A percentile compares a stretch with the other conserved stretches of the same genome.
These are phyloP conservation scores for Leptopilina boulardi DNA, from an alignment of 1,140 invertebrate species.

Conservation along the genomic window DNA sequence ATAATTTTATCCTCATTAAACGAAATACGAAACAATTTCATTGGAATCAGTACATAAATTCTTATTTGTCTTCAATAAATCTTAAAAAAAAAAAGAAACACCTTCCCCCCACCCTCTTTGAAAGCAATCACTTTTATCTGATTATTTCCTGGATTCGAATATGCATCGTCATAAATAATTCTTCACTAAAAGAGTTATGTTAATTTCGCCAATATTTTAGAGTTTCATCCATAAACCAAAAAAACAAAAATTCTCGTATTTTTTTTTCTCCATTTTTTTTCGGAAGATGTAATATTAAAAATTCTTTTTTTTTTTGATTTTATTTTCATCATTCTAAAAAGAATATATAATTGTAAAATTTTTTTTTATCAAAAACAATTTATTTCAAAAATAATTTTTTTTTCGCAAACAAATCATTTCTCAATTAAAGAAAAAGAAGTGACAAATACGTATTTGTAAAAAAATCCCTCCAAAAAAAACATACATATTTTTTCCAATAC, in stretches of 20 bases:
- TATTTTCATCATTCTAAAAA: no score
- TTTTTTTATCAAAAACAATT: no score
- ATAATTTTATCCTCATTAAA: conserved; percentile 11
- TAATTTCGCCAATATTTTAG: conserved; percentile 28
- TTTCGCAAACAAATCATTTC: no score
- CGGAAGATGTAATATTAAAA: no score
- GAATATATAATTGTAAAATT: no score
- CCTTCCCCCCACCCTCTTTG: no score
- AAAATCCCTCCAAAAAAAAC: not conserved
- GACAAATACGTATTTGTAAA: no score
- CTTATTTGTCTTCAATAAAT: conserved; percentile 25
- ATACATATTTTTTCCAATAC: conserved; percentile 5
- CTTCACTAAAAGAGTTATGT: conserved; percentile 22
- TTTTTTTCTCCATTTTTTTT: no score
- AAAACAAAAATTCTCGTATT: not conserved
- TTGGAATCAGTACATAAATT: conserved; percentile 23
- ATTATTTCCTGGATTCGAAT: conserved; percentile 28
- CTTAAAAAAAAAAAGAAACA: conserved; percentile 5
- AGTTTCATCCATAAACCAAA: conserved; percentile 1
- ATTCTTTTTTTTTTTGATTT: no score
- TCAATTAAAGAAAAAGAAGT: not conserved
- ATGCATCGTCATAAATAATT: conserved; percentile 32
- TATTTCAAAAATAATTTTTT: no score
- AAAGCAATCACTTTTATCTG: conserved; percentile 31
- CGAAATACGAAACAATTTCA: conserved; percentile 19